Conservation (phyloP, 1,140 invertebrate species). For the Archivesica marissinica region DNA sequence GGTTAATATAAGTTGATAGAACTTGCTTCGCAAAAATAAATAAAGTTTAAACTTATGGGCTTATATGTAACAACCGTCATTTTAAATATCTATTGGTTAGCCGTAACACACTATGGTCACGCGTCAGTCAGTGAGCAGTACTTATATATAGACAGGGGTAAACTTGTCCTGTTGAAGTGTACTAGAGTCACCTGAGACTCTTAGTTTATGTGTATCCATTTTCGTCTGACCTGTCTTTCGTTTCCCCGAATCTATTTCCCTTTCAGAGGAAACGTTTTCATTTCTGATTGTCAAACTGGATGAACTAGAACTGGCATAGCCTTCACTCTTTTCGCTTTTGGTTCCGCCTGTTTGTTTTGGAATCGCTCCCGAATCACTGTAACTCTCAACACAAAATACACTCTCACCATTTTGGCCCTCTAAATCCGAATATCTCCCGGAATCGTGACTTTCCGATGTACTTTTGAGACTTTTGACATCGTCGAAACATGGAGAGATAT, state of each 20-base stretch:
- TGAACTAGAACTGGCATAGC: conserved; percentile 45
- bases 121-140: too few relatives aligned
- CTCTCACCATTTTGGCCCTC: conserved; percentile 15
- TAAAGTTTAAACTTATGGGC: too few relatives aligned
- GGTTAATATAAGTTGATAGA: too few relatives aligned
- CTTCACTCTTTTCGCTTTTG: conserved; percentile 47
- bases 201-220: too few relatives aligned
- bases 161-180: too few relatives aligned
- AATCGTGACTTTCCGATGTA: conserved; percentile 53
- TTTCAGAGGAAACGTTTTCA: not conserved
- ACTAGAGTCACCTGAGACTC: too few relatives aligned
- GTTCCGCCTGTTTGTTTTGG: not conserved
- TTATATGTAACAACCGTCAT: too few relatives aligned
- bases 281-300: conserved; percentile 39
- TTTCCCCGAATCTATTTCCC: not conserved
- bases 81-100: too few relatives aligned
- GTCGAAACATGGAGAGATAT: not conserved
- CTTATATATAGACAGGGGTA: too few relatives aligned
- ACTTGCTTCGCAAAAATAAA: too few relatives aligned
- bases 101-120: too few relatives aligned
- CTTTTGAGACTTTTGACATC: conserved; percentile 54
- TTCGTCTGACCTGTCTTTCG: not conserved
- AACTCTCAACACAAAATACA: not conserved
- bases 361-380: not conserved
- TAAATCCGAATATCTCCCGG: conserved; percentile 57